A percentile compares a stretch with the other conserved stretches of the same genome.
Conservation (phyloP, 2,888 invertebrate species). For the Cryptocheilus praepositus region DNA sequence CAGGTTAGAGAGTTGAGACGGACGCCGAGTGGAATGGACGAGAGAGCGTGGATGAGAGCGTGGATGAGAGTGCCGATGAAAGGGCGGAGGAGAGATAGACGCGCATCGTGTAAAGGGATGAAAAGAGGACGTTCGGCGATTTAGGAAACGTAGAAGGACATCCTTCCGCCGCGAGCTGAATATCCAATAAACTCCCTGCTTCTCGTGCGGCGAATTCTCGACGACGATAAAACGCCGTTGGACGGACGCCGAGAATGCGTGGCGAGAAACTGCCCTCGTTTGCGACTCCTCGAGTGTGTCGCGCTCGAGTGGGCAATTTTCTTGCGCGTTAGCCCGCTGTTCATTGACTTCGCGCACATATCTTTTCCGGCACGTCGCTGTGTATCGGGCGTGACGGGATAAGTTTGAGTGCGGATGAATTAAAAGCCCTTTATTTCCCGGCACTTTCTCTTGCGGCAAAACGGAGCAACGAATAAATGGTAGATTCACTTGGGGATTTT, state of each 20-base stretch:
- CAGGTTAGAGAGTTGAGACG: constrained; percentile 35
- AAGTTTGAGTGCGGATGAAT: too few relatives aligned
- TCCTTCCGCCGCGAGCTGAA: constrained; percentile 58
- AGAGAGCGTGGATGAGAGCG: constrained; percentile 1
- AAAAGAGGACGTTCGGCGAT: constrained; percentile 37
- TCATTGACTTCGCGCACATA: too few relatives aligned
- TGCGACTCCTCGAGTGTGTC: constrained; percentile 26
- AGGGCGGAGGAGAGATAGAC: constrained; percentile 4
- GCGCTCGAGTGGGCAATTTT: too few relatives aligned
- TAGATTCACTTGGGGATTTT: too few relatives aligned
- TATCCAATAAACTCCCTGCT: constrained; percentile 58
- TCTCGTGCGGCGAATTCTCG: constrained; percentile 14
- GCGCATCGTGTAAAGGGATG: constrained; percentile 28
- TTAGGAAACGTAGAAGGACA: constrained; percentile 44
- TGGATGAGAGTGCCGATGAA: constrained; percentile 1
- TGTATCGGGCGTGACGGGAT: too few relatives aligned
- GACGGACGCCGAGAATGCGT: constrained; percentile 7
- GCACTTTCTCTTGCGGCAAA: too few relatives aligned
- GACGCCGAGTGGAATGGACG: not conserved
- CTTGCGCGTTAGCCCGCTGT: too few relatives aligned
- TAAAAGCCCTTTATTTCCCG: too few relatives aligned
- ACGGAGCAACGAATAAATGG: too few relatives aligned
- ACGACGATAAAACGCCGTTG: constrained; percentile 19
- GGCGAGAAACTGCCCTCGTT: constrained; percentile 29
- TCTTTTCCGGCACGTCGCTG: too few relatives aligned